phyloP scores from a whole-genome alignment of 2,888 invertebrate species.

The Ecdyonurus torrentis region DNA sequence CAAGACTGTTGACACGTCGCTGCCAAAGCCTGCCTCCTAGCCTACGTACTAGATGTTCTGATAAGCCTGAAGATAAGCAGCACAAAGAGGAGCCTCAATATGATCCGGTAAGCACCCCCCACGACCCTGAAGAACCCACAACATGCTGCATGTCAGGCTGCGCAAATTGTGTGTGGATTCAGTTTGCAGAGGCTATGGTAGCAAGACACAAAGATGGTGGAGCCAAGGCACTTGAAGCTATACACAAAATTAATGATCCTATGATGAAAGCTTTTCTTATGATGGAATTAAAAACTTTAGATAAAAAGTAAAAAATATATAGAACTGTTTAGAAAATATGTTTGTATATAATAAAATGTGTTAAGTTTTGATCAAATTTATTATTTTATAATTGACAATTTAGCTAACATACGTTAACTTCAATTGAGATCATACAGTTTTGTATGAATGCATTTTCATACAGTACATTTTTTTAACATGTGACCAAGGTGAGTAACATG shows the following conservation, averaged over 20 bases:
- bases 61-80: neutral
- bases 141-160: constrained; percentile 87
- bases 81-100: neutral
- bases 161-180: constrained; percentile 83
- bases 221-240: constrained; percentile 44
- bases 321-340: neutral
- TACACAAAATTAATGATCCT: constrained; percentile 62
- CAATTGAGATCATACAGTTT: no score
- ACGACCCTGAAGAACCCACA: constrained; percentile 49
- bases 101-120: neutral
- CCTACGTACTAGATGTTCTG: no score
- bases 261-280: constrained; percentile 66
- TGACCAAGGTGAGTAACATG: no score
- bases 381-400: no score
- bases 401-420: no score
- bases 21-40: no score
- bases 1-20: no score
- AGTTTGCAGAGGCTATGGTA: constrained; percentile 65
- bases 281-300: constrained; percentile 46
- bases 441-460: no score
- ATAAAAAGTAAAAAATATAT: constrained; percentile 12
- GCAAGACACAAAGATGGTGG: constrained; percentile 46
- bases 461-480: no score
- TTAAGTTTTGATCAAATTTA: no score
- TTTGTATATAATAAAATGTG: neutral